Percentiles rank a stretch among this genome's conserved stretches.
Conservation (phyloP, 2,888 invertebrate species). For the Anodontia alba region DNA sequence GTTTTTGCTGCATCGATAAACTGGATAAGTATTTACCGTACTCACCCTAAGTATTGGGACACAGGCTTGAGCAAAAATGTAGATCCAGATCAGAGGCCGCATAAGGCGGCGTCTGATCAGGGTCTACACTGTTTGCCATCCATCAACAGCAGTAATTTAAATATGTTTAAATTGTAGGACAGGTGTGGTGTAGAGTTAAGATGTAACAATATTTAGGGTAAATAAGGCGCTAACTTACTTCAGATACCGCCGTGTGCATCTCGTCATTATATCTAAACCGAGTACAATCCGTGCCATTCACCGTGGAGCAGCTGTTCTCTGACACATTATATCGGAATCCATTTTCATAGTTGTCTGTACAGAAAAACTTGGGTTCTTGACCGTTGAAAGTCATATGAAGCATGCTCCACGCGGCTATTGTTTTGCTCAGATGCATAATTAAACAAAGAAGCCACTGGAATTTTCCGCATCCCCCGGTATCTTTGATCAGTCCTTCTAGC, state of each 20-base stretch:
- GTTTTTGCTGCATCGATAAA: too few relatives aligned
- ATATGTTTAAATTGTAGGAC: too few relatives aligned
- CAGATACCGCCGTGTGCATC: constrained; percentile 10
- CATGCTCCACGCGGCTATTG: constrained; percentile 67
- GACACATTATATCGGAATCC: background rate
- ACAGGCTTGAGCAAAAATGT: too few relatives aligned
- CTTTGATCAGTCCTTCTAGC: constrained; percentile 61
- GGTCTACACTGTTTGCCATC: too few relatives aligned
- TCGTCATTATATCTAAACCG: constrained; percentile 3
- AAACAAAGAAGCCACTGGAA: constrained; percentile 64
- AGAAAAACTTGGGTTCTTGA: constrained; percentile 65
- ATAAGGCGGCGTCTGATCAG: too few relatives aligned
- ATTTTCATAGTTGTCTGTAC: constrained; percentile 22
- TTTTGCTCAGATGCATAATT: constrained; percentile 53
- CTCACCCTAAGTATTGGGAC: too few relatives aligned
- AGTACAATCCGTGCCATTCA: background rate
- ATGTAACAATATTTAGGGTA: too few relatives aligned
- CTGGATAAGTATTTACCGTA: too few relatives aligned
- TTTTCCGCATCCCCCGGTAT: constrained; percentile 65
- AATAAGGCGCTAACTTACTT: too few relatives aligned
- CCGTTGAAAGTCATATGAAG: constrained; percentile 73
- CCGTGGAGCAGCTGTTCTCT: background rate
- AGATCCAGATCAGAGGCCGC: too few relatives aligned
- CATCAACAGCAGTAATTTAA: too few relatives aligned
- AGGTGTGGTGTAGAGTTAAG: too few relatives aligned